Base-by-base conservation (phyloP, 2,113 vertebrate genomes). In the Podilymbus podiceps region DNA sequence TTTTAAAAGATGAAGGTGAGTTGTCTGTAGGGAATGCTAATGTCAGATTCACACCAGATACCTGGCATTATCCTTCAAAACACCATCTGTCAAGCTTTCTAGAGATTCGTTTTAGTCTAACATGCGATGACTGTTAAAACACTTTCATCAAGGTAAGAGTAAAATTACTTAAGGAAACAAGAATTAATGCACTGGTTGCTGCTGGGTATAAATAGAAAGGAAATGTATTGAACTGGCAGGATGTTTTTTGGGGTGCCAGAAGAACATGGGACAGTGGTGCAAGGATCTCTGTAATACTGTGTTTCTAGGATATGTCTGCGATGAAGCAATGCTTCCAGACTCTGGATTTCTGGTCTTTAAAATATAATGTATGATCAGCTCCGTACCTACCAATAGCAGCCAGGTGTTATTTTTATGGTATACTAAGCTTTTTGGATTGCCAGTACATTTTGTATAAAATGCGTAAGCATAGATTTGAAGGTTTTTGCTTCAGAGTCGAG, bases 51-150 rank as follows among this genome's bases (percentile, higher is more conserved):
- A 71, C 79, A 93, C 91, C 89, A 91, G 75, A 94, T 95, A 97
- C 89, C 77, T 95, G 95, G 95, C 85, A 78, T 92, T 95, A 89
- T 92, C 79, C 89, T 97, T 92, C 90, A 88, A 95, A 98, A 97
- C 58, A 78, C 93, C 56, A 69, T 96, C 96, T 98, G 96, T 94
- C 92, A 95, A 50, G 85, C 90, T 97, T 97, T 97, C 85, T 92
- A 97, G 95, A 94, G 74, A 96, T 96, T 60, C 12, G 5, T 78
- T 95, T 94, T 59, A 24, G 55, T 82, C 85, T 42, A 63, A 50
- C 33, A 46, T 83, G 68, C n/a, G 55, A 86, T 31, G 73, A 53
- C 44, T 91, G 31, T 69, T 91, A 78, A 93, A 85, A 93, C 81
- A 50, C 49, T 95, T 83, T 95, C 50, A 73, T 73, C 50, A 75